Percentiles rank a stretch among this genome's conserved stretches.
These are phyloP conservation scores for Lissonota sp. DNA, from an alignment of 2,888 invertebrate species.

Conservation along the genomic window DNA sequence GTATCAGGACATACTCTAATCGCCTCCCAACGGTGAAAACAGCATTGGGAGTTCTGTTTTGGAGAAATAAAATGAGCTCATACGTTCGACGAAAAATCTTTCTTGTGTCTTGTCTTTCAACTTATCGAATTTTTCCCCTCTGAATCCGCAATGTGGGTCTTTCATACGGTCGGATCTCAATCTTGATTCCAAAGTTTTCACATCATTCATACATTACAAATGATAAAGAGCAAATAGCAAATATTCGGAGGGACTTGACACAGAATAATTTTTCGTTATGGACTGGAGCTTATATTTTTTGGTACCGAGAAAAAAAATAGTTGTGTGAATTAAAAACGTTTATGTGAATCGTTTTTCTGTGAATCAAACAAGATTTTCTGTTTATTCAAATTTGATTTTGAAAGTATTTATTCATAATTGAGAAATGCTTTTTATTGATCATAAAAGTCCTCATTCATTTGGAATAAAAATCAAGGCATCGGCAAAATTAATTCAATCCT, in stretches of 20 bases:
- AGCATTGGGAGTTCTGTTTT: slow-evolving; percentile 4
- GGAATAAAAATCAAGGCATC: no score
- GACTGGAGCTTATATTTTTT: neutral
- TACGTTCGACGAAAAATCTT: slow-evolving; percentile 18
- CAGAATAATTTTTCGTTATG: no score
- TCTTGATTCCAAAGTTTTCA: neutral
- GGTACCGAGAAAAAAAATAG: neutral
- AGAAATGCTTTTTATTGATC: no score
- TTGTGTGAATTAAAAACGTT: no score
- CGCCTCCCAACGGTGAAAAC: slow-evolving; percentile 7
- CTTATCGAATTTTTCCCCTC: slow-evolving; percentile 24
- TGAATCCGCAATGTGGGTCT: neutral
- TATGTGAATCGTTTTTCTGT: no score
- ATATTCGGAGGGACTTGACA: no score
- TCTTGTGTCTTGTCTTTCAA: neutral
- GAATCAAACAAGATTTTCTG: no score
- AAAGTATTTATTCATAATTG: no score
- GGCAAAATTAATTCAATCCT: no score
- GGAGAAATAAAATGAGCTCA: slow-evolving; percentile 1
- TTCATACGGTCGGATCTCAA: neutral
- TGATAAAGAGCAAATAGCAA: neutral
- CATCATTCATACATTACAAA: neutral
- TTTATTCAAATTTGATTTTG: no score
- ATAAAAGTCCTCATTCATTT: no score
- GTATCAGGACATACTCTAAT: neutral